phyloP scores from a whole-genome alignment of 2,888 invertebrate species.

The Dryomyza anilis region DNA sequence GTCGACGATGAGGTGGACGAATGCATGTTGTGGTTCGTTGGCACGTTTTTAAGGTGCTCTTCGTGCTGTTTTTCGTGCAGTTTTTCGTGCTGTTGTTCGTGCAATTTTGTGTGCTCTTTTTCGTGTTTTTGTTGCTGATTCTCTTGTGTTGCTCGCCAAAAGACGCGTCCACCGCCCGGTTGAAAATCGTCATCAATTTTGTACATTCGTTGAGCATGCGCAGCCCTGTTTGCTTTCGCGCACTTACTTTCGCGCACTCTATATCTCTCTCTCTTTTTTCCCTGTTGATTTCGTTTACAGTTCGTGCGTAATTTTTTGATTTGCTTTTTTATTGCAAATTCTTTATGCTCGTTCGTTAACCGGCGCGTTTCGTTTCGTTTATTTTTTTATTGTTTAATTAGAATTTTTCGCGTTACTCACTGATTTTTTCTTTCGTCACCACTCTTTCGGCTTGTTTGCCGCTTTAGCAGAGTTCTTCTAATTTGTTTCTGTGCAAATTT shows the following conservation, averaged over 20 bases:
- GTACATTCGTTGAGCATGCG: constrained; percentile 40
- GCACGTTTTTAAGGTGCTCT: too few relatives aligned
- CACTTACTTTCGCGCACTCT: background rate
- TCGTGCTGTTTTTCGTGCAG: too few relatives aligned
- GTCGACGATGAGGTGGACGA: constrained; percentile 48
- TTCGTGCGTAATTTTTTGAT: too few relatives aligned
- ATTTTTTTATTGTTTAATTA: constrained; percentile 2
- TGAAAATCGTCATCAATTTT: constrained; percentile 50
- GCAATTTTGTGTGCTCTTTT: constrained; percentile 20
- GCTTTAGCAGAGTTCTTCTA: background rate
- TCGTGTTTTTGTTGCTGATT: constrained; percentile 22
- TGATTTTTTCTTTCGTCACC: background rate
- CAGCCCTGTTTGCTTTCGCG: background rate
- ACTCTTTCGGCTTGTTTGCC: background rate
- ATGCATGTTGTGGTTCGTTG: constrained; percentile 40
- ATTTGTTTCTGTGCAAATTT: background rate
- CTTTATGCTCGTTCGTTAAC: too few relatives aligned
- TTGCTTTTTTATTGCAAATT: too few relatives aligned
- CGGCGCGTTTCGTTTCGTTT: background rate
- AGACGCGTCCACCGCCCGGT: constrained; percentile 47
- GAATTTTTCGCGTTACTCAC: too few relatives aligned
- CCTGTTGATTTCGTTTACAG: background rate
- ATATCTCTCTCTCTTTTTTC: background rate
- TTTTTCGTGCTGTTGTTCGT: constrained; percentile 27
- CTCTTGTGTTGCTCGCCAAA: constrained; percentile 46